Evolutionary conservation across 2,797 vertebrate species (phyloP).

Genomic region (Dromococcyx pavoninus): DNA sequence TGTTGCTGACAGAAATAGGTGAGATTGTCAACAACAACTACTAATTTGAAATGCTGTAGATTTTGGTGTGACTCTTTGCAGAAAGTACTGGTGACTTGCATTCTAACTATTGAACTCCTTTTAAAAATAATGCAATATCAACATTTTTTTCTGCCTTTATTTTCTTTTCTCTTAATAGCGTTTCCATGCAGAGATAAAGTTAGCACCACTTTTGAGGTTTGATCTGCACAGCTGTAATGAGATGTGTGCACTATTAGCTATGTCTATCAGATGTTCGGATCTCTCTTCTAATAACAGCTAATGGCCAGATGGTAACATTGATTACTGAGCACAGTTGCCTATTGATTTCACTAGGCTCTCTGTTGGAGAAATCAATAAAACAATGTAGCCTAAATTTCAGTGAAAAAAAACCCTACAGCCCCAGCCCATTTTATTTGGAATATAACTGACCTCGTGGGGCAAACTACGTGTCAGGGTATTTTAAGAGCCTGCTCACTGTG

Average conservation of each 20-base stretch:
- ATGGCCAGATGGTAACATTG: conserved; percentile 38
- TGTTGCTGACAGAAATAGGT: background rate
- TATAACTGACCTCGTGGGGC: background rate
- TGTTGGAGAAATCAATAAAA: conserved; percentile 39
- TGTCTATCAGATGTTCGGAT: background rate
- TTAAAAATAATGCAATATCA: background rate
- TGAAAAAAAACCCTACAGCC: background rate
- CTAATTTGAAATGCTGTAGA: background rate
- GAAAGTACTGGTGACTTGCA: background rate
- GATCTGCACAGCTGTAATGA: background rate
- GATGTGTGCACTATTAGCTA: background rate
- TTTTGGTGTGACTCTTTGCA: background rate
- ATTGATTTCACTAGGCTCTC: conserved; percentile 35
- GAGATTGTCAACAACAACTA: background rate
- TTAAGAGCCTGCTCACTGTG: background rate
- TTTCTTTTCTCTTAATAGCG: background rate
- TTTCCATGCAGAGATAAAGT: background rate
- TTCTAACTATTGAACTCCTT: background rate
- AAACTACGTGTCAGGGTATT: background rate
- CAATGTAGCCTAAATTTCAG: conserved; percentile 4
- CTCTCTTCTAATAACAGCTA: background rate
- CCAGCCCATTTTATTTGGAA: background rate
- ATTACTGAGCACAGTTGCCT: conserved; percentile 8
- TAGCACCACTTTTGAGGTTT: background rate
- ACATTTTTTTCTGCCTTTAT: accelerated